Percentiles rank a stretch among this genome's conserved stretches.
phyloP scores from a whole-genome alignment of 2,113 vertebrate genomes.

The Ceyx melanurus region DNA sequence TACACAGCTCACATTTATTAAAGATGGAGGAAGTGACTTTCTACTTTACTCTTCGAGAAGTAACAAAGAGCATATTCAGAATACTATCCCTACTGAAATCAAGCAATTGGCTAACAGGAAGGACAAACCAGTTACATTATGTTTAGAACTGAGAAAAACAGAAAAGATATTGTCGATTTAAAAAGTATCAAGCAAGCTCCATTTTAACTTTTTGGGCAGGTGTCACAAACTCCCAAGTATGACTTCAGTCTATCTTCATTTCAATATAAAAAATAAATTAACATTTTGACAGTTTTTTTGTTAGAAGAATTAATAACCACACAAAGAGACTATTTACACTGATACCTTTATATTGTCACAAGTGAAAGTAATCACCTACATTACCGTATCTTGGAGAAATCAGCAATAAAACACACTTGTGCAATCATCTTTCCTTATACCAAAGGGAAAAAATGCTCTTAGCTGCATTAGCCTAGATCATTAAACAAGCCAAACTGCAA shows the following conservation, averaged over 20 bases:
- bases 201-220: neutral
- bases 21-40: neutral
- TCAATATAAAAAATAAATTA: neutral
- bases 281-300: neutral
- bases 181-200: neutral
- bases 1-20: neutral
- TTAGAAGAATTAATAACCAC: neutral
- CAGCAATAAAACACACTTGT: neutral
- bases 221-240: neutral
- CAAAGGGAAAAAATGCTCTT: neutral
- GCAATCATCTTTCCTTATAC: neutral
- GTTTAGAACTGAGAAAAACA: neutral
- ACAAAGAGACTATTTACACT: neutral
- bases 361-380: neutral
- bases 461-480: neutral
- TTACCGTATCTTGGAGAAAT: neutral
- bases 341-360: neutral
- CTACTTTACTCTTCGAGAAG: neutral
- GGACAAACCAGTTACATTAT: neutral
- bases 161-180: neutral
- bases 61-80: neutral
- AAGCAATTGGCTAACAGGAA: neutral
- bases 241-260: neutral
- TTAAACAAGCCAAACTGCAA: neutral
- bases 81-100: neutral